Evolutionary conservation across 2,888 invertebrate species (phyloP).

Genomic region (Diaphora mendica): DNA sequence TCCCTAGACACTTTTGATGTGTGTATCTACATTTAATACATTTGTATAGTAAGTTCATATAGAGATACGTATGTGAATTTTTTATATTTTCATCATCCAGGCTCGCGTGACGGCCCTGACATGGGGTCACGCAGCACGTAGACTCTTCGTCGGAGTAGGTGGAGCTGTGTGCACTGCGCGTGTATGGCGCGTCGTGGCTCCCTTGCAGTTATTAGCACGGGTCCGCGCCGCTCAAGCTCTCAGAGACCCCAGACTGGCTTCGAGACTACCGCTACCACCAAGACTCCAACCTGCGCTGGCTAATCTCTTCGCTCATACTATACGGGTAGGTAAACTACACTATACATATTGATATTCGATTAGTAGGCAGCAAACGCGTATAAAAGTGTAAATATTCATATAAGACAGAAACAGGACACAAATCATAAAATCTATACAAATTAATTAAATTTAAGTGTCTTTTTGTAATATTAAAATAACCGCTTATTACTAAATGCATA

Average conservation of each 20-base stretch:
- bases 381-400: no score
- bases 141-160: constrained; percentile 94
- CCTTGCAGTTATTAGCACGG: constrained; percentile 95
- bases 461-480: no score
- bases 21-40: no score
- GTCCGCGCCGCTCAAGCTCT: constrained; percentile 92
- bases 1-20: no score
- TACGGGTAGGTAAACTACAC: constrained; percentile 88
- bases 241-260: constrained; percentile 90
- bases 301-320: constrained; percentile 96
- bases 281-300: constrained; percentile 94
- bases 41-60: neutral
- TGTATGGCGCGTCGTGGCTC: constrained; percentile 95
- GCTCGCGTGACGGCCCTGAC: constrained; percentile 96
- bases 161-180: constrained; percentile 97
- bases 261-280: constrained; percentile 94
- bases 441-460: no score
- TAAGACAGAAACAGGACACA: neutral
- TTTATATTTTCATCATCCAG: constrained; percentile 81
- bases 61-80: neutral
- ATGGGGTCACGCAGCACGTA: constrained; percentile 99
- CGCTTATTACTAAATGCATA: no score
- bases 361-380: no score
- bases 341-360: neutral
- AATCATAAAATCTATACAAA: neutral